These are phyloP conservation scores for Xerus inauris DNA, from an alignment of 2,113 vertebrate genomes.

Conservation along the genomic window DNA sequence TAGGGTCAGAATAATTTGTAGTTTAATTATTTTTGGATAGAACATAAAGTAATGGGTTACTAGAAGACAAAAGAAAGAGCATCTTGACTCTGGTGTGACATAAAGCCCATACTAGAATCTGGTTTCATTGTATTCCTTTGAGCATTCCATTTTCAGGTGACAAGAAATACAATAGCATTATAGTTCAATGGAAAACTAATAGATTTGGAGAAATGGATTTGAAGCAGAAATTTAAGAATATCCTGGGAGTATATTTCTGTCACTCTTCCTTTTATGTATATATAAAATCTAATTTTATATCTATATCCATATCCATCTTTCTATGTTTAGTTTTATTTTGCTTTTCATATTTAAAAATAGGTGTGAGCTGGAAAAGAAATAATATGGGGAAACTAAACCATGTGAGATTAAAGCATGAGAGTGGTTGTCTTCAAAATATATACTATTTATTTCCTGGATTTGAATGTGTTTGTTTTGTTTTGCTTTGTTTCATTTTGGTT, in stretches of 20 bases:
- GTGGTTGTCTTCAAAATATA: neutral
- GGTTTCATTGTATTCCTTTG: neutral
- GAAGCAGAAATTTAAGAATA: conserved; percentile 33
- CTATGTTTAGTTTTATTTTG: neutral
- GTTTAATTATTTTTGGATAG: neutral
- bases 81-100: neutral
- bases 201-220: neutral
- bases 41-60: neutral
- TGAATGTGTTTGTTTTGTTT: neutral
- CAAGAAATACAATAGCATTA: neutral
- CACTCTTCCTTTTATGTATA: neutral
- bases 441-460: conserved; percentile 10
- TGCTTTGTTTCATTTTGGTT: neutral
- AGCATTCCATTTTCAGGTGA: neutral
- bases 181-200: neutral
- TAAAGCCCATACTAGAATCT: neutral
- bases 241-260: neutral
- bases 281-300: neutral
- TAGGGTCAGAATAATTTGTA: neutral
- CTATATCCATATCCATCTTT: neutral
- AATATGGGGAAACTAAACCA: neutral
- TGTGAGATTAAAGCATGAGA: neutral
- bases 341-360: conserved; percentile 25
- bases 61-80: neutral
- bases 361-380: conserved; percentile 4